These are phyloP conservation scores for Phalanger gymnotis DNA, from an alignment of 2,797 vertebrate species.

Conservation along the genomic window DNA sequence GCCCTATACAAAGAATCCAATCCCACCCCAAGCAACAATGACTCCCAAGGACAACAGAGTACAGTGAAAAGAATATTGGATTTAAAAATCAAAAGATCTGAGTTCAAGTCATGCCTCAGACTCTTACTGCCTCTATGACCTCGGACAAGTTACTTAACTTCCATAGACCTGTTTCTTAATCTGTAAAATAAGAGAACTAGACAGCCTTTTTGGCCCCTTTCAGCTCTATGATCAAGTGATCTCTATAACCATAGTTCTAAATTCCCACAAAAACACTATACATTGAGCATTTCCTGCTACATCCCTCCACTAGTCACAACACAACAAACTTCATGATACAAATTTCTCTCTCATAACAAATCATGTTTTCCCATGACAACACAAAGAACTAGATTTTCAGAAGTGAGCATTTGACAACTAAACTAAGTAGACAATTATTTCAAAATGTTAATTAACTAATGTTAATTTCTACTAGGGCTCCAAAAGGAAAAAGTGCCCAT, in stretches of 20 bases:
- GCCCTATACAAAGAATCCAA: not conserved
- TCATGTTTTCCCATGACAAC: not conserved
- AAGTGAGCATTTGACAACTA: not conserved
- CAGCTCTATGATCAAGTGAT: not conserved
- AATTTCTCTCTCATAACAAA: not conserved
- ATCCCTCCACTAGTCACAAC: slow-evolving; percentile 3
- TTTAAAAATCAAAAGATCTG: not conserved
- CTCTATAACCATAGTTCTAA: not conserved
- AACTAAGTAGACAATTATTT: not conserved
- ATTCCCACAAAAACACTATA: not conserved
- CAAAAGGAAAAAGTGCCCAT: slow-evolving; percentile 1
- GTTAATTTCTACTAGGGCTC: not conserved
- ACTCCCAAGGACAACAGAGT: not conserved
- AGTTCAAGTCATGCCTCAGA: not conserved
- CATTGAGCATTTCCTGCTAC: not conserved
- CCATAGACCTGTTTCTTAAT: not conserved
- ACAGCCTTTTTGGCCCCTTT: not conserved
- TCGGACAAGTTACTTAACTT: not conserved
- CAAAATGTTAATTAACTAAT: not conserved
- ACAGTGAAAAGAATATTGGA: not conserved
- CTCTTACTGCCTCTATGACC: not conserved
- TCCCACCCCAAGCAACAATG: not conserved
- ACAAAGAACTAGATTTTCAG: not conserved
- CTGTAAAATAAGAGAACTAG: not conserved
- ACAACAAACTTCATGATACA: not conserved